Percentiles rank a stretch among this genome's conserved stretches.
phyloP scores from a whole-genome alignment of 2,797 vertebrate genomes.

The Sardinella longiceps region DNA sequence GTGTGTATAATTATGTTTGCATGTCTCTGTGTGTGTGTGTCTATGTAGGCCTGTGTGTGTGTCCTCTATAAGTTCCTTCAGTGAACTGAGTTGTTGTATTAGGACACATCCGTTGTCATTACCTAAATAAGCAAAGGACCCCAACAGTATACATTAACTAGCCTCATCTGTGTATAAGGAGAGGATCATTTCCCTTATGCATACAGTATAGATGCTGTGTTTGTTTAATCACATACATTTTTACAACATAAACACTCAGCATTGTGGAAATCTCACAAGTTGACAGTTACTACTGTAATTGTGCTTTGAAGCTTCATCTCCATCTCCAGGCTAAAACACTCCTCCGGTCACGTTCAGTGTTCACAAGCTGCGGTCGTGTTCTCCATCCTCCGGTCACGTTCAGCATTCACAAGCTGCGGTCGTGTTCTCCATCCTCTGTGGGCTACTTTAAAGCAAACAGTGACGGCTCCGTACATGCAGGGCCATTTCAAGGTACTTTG shows the following conservation, averaged over 20 bases:
- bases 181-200: not conserved
- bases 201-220: not conserved
- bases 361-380: no score
- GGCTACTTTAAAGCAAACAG: not conserved
- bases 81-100: not conserved
- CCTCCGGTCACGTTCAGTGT: no score
- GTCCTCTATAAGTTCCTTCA: not conserved
- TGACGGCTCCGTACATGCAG: not conserved
- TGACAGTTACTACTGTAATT: no score
- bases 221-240: not conserved
- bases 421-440: not conserved
- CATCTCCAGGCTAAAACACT: no score
- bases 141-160: not conserved
- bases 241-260: not conserved
- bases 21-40: not conserved
- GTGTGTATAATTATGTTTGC: no score
- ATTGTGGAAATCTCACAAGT: not conserved
- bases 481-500: no score
- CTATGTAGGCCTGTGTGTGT: no score
- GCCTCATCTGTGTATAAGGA: not conserved
- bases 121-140: constrained; percentile 2
- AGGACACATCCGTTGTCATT: not conserved
- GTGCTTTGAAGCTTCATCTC: no score
- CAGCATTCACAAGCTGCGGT: not conserved
- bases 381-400: not conserved